Evolutionary conservation across 2,113 vertebrate species (phyloP).

Genomic region (Strix uralensis): DNA sequence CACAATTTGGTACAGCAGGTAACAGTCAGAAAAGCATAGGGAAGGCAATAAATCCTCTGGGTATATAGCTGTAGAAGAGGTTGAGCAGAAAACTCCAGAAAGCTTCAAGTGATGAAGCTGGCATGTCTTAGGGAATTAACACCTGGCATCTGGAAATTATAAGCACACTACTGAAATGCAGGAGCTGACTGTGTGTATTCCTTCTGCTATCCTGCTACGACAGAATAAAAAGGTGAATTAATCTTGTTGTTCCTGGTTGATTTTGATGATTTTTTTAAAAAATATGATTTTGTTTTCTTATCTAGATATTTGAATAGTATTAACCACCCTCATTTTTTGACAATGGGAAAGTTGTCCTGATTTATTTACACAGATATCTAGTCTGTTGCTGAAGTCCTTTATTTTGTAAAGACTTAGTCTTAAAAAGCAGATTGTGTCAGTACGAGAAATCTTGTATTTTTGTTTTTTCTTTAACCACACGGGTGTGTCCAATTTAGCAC

Average conservation of each 20-base stretch:
- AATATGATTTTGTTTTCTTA: neutral
- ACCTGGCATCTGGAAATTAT: neutral
- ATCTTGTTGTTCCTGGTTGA: neutral
- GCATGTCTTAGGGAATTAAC: neutral
- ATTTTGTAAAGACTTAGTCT: neutral
- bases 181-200: neutral
- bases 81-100: neutral
- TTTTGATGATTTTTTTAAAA: neutral
- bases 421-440: neutral
- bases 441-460: neutral
- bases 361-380: neutral
- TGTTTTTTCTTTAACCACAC: neutral
- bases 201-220: neutral
- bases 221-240: neutral
- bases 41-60: neutral
- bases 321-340: neutral
- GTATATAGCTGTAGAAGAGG: neutral
- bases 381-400: neutral
- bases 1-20: neutral
- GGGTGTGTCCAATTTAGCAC: neutral
- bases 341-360: fast-evolving
- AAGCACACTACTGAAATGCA: neutral
- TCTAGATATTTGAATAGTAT: neutral
- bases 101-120: neutral
- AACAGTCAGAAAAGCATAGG: neutral